Percentiles rank a stretch among this genome's conserved stretches.
Conservation (phyloP, 2,888 invertebrate species). For the Sclerodermus sp. region DNA sequence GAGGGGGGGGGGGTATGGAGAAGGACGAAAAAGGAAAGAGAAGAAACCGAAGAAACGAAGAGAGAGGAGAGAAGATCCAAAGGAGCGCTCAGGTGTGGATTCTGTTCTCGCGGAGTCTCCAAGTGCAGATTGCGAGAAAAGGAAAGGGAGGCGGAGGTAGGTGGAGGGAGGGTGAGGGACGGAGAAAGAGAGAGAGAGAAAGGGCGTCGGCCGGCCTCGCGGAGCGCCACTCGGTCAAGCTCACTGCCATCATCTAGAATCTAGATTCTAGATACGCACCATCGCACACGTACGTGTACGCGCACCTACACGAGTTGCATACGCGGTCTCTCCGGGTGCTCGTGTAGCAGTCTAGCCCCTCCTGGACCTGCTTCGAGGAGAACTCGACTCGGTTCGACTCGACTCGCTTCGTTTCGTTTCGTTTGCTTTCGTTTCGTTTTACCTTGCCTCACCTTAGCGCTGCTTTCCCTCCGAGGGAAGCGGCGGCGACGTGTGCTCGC, state of each 20-base stretch:
- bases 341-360: too few relatives aligned
- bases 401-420: neutral
- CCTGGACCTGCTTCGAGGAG: too few relatives aligned
- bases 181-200: conserved; percentile 33
- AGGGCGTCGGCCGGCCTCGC: conserved; percentile 56
- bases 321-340: too few relatives aligned
- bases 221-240: conserved; percentile 55
- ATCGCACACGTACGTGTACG: conserved; percentile 8
- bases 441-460: too few relatives aligned
- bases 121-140: conserved; percentile 36
- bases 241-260: conserved; percentile 48
- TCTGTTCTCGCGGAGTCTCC: conserved; percentile 7
- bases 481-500: neutral
- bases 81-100: conserved; percentile 2
- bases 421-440: neutral
- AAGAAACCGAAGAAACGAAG: conserved; percentile 10
- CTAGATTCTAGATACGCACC: conserved; percentile 33
- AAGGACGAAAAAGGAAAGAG: conserved; percentile 15
- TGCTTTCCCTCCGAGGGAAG: neutral
- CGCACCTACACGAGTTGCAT: neutral
- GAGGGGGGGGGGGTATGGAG: conserved; percentile 3
- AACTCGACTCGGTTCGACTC: too few relatives aligned
- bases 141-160: neutral
- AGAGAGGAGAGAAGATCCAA: conserved; percentile 8
- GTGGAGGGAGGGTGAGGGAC: conserved; percentile 10